A percentile compares a stretch with the other conserved stretches of the same genome.
Conservation (phyloP, 1,140 invertebrate species). For the Branchinecta lynchi region DNA sequence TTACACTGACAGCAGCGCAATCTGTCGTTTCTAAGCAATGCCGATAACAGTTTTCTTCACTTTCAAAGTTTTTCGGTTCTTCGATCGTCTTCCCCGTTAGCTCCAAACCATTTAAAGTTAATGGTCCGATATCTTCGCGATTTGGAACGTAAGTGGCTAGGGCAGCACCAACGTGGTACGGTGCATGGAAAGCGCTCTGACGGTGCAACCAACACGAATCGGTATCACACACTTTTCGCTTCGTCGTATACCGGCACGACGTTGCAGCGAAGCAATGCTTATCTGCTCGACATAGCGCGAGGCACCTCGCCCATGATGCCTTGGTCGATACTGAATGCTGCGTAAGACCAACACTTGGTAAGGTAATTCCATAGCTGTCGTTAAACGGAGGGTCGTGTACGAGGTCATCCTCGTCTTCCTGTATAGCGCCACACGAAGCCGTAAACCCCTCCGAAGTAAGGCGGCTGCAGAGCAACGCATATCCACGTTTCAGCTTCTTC, state of each 20-base stretch:
- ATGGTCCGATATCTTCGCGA: conserved; percentile 11
- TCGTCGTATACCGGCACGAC: conserved; percentile 12
- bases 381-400: neutral
- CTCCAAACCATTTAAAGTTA: conserved; percentile 13
- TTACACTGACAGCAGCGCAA: conserved; percentile 11
- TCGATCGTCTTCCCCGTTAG: conserved; percentile 7
- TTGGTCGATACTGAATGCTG: conserved; percentile 1
- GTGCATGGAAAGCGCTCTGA: conserved; percentile 11
- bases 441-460: conserved; percentile 9
- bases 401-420: conserved; percentile 10
- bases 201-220: conserved; percentile 15
- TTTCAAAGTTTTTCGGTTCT: neutral
- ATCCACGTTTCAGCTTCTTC: conserved; percentile 14
- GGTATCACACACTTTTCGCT: conserved; percentile 11
- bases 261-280: conserved; percentile 11
- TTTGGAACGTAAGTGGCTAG: conserved; percentile 14
- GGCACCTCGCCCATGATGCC: conserved; percentile 12
- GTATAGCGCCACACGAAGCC: conserved; percentile 8
- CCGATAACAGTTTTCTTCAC: conserved; percentile 13
- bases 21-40: conserved; percentile 13
- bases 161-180: neutral
- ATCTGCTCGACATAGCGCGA: conserved; percentile 7
- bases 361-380: neutral
- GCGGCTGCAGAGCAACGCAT: neutral
- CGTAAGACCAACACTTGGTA: conserved; percentile 8